phyloP scores from a whole-genome alignment of 1,140 invertebrate genomes.

The Euura saliciscinereae region DNA sequence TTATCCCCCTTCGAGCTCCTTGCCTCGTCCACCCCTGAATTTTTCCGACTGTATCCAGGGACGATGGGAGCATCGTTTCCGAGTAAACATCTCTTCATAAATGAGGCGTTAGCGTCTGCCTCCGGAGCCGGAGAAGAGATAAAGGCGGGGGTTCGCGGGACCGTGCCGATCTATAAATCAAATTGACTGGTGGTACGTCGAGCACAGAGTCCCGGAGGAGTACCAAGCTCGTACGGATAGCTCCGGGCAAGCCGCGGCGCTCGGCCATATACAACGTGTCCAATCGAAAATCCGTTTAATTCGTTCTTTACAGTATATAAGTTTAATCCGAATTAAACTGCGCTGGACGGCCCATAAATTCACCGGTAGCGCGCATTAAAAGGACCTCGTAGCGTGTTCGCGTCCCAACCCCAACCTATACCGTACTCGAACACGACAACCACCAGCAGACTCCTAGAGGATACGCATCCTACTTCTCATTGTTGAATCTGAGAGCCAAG shows the following conservation, averaged over 20 bases:
- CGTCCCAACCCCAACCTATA: neutral
- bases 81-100: no score
- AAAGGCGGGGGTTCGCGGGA: slow-evolving; percentile 17
- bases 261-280: slow-evolving; percentile 43
- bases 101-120: no score
- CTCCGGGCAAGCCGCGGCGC: neutral
- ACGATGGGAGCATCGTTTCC: no score
- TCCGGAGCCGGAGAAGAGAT: neutral
- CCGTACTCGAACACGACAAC: neutral
- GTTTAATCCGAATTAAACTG: slow-evolving; percentile 55
- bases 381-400: slow-evolving; percentile 28
- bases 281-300: slow-evolving; percentile 56
- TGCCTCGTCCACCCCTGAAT: neutral
- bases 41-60: neutral
- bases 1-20: no score
- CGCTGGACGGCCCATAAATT: slow-evolving; percentile 49
- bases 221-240: slow-evolving; percentile 14
- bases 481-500: no score
- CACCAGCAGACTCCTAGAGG: neutral
- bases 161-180: slow-evolving; percentile 27
- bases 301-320: slow-evolving; percentile 51
- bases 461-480: no score
- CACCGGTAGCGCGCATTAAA: slow-evolving; percentile 42
- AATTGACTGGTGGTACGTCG: slow-evolving; percentile 22
- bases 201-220: slow-evolving; percentile 19